These are phyloP conservation scores for Tringa solitaria DNA, from an alignment of 2,113 vertebrate genomes.

Conservation along the genomic window DNA sequence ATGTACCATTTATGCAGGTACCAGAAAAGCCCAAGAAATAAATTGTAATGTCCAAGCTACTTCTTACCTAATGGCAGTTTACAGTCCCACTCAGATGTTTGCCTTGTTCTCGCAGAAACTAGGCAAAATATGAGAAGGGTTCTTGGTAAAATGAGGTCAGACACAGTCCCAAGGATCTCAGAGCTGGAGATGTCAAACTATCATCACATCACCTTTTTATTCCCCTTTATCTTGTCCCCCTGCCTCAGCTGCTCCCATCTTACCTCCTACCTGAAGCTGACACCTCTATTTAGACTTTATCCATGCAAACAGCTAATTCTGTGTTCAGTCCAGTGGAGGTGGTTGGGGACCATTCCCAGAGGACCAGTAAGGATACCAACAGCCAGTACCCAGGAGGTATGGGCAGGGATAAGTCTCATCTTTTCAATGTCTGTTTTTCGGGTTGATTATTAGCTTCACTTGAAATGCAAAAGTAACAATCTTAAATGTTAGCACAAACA, in stretches of 20 bases:
- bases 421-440: not conserved
- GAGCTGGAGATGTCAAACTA: not conserved
- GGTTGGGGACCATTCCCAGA: not conserved
- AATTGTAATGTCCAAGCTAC: not conserved
- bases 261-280: not conserved
- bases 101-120: not conserved
- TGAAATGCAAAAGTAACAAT: not conserved
- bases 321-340: fast-evolving
- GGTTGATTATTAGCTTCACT: not conserved
- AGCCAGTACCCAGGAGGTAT: not conserved
- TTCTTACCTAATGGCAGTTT: not conserved
- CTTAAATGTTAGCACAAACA: not conserved
- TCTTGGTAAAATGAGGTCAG: not conserved
- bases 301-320: fast-evolving
- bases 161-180: not conserved
- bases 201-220: not conserved
- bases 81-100: not conserved
- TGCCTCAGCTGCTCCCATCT: not conserved
- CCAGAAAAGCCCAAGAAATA: not conserved
- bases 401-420: not conserved
- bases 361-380: not conserved
- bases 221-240: not conserved
- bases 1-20: not conserved
- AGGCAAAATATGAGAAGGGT: not conserved
- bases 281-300: not conserved